Evolutionary conservation across 2,888 invertebrate species (phyloP).

Genomic region (Drosophila conformis): DNA sequence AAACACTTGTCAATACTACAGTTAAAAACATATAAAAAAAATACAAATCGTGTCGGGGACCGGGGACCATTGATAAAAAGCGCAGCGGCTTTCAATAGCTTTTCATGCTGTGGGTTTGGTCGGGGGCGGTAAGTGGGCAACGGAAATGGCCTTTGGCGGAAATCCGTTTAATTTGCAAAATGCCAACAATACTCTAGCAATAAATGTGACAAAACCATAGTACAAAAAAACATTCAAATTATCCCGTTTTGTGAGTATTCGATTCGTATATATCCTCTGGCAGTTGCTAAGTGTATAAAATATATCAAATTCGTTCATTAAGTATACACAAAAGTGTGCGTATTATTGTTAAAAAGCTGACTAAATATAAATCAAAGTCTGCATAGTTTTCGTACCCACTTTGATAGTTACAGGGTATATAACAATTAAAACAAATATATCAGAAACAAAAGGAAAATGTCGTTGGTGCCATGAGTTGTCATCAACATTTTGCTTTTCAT

Average conservation of each 20-base stretch:
- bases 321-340: background rate
- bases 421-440: background rate
- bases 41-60: slow-evolving; percentile 27
- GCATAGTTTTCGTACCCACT: background rate
- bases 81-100: slow-evolving; percentile 64
- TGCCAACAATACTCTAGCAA: slow-evolving; percentile 75
- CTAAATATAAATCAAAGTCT: no score
- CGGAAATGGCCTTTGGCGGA: slow-evolving; percentile 78
- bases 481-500: background rate
- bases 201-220: slow-evolving; percentile 71
- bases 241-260: background rate
- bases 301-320: background rate
- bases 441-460: background rate
- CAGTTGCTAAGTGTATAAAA: background rate
- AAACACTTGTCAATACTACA: slow-evolving; percentile 68
- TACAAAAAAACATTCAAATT: slow-evolving; percentile 23
- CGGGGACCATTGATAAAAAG: slow-evolving; percentile 44
- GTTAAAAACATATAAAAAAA: slow-evolving; percentile 30
- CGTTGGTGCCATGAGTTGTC: background rate
- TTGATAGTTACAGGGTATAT: background rate
- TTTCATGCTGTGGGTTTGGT: slow-evolving; percentile 27
- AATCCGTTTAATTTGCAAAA: slow-evolving; percentile 80
- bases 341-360: background rate
- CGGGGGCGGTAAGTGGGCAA: slow-evolving; percentile 31
- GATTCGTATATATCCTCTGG: slow-evolving; percentile 23